Base-by-base conservation (phyloP, 2,888 invertebrate genomes). In the Leptodirus hochenwartii region DNA sequence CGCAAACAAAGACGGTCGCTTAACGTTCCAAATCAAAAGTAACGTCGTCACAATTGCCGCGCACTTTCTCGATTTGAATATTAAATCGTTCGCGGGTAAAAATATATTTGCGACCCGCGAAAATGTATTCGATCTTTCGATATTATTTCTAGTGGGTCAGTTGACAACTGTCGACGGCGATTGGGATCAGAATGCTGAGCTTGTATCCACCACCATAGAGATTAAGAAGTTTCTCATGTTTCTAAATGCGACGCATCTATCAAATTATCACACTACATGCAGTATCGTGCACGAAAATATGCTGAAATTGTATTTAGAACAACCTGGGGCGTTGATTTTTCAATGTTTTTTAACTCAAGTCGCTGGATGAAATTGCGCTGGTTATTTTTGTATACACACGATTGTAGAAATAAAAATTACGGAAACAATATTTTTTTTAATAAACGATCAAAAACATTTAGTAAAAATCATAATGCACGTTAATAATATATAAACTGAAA, bases 41-140 rank as follows among this genome's bases (percentile, higher is more conserved):
- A 79, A 78, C 41, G 66, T 73, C 53, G 82, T 81, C 4, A 75
- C 71, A 26, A 71, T 88, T 3, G 73, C 81, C 0, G 81, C 84
- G 0, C 70, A 81, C 44, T 90, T 87, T 49, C 69, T 68, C 41
- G 70, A 74, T 43, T 59, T 90, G 17, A 60, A 61, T 32, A 67
- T 81, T 1, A 67, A 72, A 38, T 55, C 59, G 31, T 69, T 66
- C 56, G 59, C 55, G 44, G 66, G 61, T 64, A 51, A 29, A 12
- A 31, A 29, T 25, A 37, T 36, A 14, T 20, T 17, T 24, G 17
- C 32, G 16, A 23, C 31, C 27, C 6, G 35, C 20, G 30, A 16
- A 8, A 20, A 28, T 22, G 10, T 13, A 13, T 9, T 3, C 22
- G 12, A 11, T 17, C 9, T 27, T 10, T n/a, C n/a, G n/a, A 16